A percentile compares a stretch with the other conserved stretches of the same genome.
phyloP scores from a whole-genome alignment of 1,140 invertebrate genomes.

The Lordiphosa stackelbergi region DNA sequence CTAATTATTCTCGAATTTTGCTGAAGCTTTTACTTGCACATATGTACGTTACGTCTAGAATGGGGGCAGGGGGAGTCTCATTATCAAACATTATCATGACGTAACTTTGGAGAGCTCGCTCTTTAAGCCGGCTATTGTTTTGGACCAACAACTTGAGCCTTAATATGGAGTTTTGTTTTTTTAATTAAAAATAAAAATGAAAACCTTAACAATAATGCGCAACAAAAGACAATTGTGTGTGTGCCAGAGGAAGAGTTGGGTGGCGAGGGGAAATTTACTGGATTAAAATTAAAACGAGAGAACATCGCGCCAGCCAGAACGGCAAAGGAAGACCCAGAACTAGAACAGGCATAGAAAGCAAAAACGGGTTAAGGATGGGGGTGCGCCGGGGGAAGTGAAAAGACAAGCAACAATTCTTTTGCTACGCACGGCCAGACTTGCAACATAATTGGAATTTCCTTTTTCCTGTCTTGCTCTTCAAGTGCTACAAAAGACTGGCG shows the following conservation, averaged over 20 bases:
- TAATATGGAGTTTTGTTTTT: too few species aligned
- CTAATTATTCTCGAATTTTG: too few species aligned
- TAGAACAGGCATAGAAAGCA: neutral
- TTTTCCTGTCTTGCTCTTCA: conserved; percentile 52
- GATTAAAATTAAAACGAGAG: conserved; percentile 63
- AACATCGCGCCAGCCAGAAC: conserved; percentile 4
- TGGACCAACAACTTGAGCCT: too few species aligned
- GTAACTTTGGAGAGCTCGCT: conserved; percentile 25
- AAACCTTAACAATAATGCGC: conserved; percentile 21
- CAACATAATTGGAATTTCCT: conserved; percentile 75
- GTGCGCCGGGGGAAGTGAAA: neutral
- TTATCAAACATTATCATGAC: too few species aligned
- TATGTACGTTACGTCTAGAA: too few species aligned
- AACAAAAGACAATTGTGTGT: conserved; percentile 44
- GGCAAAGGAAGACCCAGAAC: conserved; percentile 3
- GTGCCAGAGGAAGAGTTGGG: neutral
- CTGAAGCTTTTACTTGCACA: too few species aligned
- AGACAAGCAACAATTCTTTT: conserved; percentile 67
- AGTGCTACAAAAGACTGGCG: conserved; percentile 48
- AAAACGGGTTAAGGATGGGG: neutral
- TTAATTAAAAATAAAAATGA: neutral
- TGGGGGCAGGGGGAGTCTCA: too few species aligned
- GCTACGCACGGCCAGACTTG: conserved; percentile 68
- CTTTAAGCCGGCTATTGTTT: conserved; percentile 6
- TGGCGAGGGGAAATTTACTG: conserved; percentile 16